These are phyloP conservation scores for Yponomeuta malinellus DNA, from an alignment of 2,888 invertebrate genomes.

Conservation along the genomic window DNA sequence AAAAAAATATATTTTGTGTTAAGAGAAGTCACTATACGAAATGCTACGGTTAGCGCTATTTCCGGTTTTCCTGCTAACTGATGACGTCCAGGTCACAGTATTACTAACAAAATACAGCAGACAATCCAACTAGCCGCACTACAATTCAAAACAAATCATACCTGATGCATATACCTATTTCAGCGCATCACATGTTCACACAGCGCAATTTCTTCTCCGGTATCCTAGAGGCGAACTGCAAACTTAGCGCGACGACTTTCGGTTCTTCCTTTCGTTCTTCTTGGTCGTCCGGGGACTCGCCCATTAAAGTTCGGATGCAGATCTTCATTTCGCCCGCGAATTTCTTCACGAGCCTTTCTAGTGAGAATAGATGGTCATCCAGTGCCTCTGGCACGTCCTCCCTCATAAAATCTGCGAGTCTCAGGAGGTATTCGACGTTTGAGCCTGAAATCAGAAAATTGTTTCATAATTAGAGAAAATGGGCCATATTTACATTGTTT, in stretches of 20 bases:
- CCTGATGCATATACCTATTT: too few relatives aligned
- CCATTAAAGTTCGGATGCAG: constrained; percentile 73
- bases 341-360: constrained; percentile 81
- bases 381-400: constrained; percentile 83
- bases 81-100: too few relatives aligned
- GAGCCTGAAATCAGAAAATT: constrained; percentile 71
- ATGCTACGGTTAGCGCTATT: too few relatives aligned
- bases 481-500: too few relatives aligned
- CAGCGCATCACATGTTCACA: constrained; percentile 80
- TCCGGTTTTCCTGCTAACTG: too few relatives aligned
- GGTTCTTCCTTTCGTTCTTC: constrained; percentile 48
- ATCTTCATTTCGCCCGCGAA: constrained; percentile 70
- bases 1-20: too few relatives aligned
- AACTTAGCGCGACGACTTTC: constrained; percentile 66
- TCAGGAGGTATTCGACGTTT: constrained; percentile 92
- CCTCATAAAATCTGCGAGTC: constrained; percentile 87
- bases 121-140: not conserved
- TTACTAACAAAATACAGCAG: not conserved
- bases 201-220: constrained; percentile 86
- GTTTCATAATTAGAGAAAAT: too few relatives aligned
- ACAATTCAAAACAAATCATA: not conserved
- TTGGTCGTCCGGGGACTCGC: constrained; percentile 37
- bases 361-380: constrained; percentile 85
- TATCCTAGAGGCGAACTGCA: constrained; percentile 82
- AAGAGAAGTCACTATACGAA: too few relatives aligned